Evolutionary conservation across 2,113 vertebrate species (phyloP).

Genomic region (Puma concolor): DNA sequence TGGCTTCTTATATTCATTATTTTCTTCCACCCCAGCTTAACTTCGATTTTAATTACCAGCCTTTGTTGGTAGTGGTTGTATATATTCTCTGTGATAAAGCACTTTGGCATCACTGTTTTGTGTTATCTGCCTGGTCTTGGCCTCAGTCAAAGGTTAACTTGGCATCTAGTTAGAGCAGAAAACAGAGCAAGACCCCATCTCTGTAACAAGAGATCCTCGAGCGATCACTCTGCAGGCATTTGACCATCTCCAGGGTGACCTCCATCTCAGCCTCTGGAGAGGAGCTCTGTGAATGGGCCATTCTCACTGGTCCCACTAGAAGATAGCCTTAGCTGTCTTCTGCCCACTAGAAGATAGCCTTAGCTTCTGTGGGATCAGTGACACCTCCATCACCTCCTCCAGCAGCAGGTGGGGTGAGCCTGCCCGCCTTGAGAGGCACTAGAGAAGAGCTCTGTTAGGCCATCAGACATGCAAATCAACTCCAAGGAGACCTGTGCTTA

Average conservation of each 20-base stretch:
- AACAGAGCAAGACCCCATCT: background rate
- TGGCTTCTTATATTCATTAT: background rate
- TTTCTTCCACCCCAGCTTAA: background rate
- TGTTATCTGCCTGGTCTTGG: rapidly evolving
- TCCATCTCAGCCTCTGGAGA: background rate
- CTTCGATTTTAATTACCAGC: background rate
- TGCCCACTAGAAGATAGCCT: background rate
- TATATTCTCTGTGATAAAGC: background rate
- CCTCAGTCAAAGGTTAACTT: background rate
- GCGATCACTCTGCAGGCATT: no score
- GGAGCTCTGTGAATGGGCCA: background rate
- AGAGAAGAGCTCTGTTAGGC: background rate
- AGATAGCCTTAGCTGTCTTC: no score
- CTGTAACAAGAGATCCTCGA: background rate
- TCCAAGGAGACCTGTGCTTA: background rate
- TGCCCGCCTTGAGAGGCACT: no score
- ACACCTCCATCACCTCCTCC: no score
- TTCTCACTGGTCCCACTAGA: background rate
- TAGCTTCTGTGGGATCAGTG: no score
- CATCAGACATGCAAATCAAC: background rate
- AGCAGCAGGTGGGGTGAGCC: background rate
- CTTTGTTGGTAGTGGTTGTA: background rate
- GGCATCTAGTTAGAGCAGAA: background rate
- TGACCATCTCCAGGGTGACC: background rate
- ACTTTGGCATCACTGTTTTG: background rate